Conservation (phyloP, 2,888 invertebrate genomes). For the Drosophila tanythrix region DNA sequence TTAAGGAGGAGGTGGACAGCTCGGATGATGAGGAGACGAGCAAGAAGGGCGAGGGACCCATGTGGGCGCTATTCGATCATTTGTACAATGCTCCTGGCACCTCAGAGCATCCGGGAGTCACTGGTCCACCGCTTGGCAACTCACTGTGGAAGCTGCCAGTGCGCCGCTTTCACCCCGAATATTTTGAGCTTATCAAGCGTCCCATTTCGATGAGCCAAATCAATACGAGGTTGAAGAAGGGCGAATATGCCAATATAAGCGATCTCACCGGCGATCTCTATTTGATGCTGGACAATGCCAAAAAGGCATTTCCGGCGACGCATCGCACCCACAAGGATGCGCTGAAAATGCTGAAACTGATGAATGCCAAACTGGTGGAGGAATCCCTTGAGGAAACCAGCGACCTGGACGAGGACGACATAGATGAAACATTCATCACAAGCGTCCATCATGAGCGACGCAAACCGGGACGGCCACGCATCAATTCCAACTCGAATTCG, state of each 20-base stretch:
- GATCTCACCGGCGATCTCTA: conserved; percentile 97
- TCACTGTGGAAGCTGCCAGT: conserved; percentile 97
- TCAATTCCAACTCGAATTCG: conserved; percentile 72
- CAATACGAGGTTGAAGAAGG: conserved; percentile 91
- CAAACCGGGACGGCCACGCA: conserved; percentile 82
- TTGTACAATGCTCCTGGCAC: conserved; percentile 89
- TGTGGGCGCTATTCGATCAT: conserved; percentile 95
- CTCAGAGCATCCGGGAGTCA: conserved; percentile 85
- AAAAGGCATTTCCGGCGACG: conserved; percentile 92
- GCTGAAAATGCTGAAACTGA: conserved; percentile 92
- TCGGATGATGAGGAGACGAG: conserved; percentile 87
- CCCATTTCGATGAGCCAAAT: conserved; percentile 98
- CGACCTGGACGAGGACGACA: conserved; percentile 75
- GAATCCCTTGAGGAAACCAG: conserved; percentile 82
- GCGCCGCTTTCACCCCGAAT: conserved; percentile 96
- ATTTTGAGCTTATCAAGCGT: conserved; percentile 98
- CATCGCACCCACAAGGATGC: conserved; percentile 94
- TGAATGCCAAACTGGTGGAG: conserved; percentile 90
- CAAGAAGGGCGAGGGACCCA: conserved; percentile 89
- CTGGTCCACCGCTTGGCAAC: conserved; percentile 93
- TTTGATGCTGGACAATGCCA: conserved; percentile 98
- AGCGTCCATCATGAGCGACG: conserved; percentile 73
- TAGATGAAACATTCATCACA: conserved; percentile 59
- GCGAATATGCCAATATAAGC: conserved; percentile 92
- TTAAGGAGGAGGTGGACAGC: conserved; percentile 88